Conservation (phyloP, 53 echinoderm and acorn worm species). For the Hippasteria phrygiana region DNA sequence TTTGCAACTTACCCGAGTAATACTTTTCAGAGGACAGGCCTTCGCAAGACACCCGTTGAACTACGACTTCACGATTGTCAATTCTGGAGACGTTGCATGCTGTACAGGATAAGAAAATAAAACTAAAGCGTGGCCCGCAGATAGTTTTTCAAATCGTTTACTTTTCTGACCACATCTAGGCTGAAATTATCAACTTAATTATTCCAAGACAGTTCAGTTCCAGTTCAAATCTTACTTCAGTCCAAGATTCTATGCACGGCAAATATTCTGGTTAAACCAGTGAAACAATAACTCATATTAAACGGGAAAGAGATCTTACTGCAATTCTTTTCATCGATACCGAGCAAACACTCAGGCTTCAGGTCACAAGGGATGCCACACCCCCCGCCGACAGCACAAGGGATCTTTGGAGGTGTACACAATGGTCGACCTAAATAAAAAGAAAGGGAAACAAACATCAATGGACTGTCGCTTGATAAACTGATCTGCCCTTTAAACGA, state of each 20-base stretch:
- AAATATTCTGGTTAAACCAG: no score
- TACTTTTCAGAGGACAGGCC: background rate
- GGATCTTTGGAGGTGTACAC: background rate
- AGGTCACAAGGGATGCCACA: slow-evolving; percentile 42
- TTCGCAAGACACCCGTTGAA: background rate
- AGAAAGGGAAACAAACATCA: background rate
- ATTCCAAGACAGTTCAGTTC: no score
- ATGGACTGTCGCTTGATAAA: no score
- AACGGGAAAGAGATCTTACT: slow-evolving; percentile 23
- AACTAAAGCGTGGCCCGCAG: no score
- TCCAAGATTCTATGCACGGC: no score
- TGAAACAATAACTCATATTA: slow-evolving; percentile 13
- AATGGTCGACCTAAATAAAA: background rate
- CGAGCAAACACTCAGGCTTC: slow-evolving; percentile 32
- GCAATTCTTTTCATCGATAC: slow-evolving; percentile 34
- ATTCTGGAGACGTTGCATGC: background rate
- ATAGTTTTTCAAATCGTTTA: no score
- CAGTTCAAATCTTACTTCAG: no score
- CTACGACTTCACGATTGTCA: background rate
- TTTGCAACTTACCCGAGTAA: background rate
- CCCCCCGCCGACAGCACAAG: slow-evolving; percentile 14
- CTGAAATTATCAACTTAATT: no score
- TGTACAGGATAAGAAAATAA: background rate
- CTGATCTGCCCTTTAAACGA: no score
- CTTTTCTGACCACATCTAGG: no score